These are phyloP conservation scores for Rhagoletis pomonella DNA, from an alignment of 1,140 invertebrate genomes.

Conservation along the genomic window DNA sequence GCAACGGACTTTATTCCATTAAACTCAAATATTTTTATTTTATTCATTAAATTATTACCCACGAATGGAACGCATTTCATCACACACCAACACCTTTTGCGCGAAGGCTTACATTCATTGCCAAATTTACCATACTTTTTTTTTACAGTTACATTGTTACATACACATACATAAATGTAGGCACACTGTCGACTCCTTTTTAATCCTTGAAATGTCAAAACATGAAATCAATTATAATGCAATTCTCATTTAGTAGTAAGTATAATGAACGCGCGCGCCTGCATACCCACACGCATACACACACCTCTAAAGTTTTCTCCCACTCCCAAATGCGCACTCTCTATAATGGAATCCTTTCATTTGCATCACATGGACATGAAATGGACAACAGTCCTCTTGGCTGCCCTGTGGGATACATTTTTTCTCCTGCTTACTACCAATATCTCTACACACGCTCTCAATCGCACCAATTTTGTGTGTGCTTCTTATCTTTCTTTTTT, in stretches of 20 bases:
- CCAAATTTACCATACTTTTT: not conserved
- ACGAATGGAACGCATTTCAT: not conserved
- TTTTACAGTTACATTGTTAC: not conserved
- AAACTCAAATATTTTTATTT: conserved; percentile 44
- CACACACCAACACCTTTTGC: no score
- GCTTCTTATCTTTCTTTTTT: not conserved
- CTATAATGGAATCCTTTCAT: not conserved
- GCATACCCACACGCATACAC: not conserved
- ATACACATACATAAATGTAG: no score
- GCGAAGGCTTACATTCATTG: not conserved
- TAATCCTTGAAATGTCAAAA: conserved; percentile 51
- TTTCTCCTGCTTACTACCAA: not conserved
- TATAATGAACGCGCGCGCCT: conserved; percentile 32
- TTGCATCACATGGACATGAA: not conserved
- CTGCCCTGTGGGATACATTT: not conserved
- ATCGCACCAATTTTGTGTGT: not conserved
- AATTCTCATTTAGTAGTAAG: conserved; percentile 30
- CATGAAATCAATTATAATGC: conserved; percentile 52
- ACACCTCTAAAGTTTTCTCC: not conserved
- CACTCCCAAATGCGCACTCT: conserved; percentile 13
- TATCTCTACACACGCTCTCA: not conserved
- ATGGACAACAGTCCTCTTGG: no score
- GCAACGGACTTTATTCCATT: conserved; percentile 18
- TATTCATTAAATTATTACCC: conserved; percentile 32
- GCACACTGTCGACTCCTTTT: conserved; percentile 40